A percentile compares a stretch with the other conserved stretches of the same genome.
Evolutionary conservation across 2,113 vertebrate genomes (phyloP).

Genomic region (Noturus placidus): DNA sequence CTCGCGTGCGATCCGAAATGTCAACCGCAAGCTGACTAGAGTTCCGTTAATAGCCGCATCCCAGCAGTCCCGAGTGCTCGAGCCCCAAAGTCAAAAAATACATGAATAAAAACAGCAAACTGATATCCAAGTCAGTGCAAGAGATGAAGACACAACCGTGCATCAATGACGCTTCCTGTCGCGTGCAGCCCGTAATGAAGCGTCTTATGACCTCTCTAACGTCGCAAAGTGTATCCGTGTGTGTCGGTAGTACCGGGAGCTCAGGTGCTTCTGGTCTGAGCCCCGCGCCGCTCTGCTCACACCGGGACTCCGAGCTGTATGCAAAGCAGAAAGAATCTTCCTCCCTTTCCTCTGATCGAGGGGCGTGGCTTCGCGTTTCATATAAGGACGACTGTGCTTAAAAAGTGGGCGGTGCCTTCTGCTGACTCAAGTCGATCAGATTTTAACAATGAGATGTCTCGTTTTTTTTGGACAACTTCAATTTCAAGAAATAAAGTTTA

Average conservation of each 20-base stretch:
- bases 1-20: constrained; percentile 17
- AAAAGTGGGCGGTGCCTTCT: not conserved
- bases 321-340: constrained; percentile 51
- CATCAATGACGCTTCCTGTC: not conserved
- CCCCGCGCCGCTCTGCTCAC: constrained; percentile 54
- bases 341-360: constrained; percentile 24
- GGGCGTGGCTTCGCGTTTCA: constrained; percentile 53
- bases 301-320: constrained; percentile 50
- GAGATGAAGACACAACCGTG: not conserved
- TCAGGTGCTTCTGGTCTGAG: constrained; percentile 53
- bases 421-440: not conserved
- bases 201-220: not conserved
- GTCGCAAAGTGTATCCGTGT: no score
- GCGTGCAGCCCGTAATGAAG: not conserved
- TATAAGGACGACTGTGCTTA: constrained; percentile 52
- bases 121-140: constrained; percentile 17
- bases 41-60: constrained; percentile 29
- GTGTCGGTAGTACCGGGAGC: not conserved
- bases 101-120: no score
- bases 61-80: not conserved
- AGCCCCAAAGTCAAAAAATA: not conserved
- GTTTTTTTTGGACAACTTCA: not conserved
- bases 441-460: not conserved
- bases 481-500: not conserved
- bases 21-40: constrained; percentile 8